Evolutionary conservation across 2,797 vertebrate species (phyloP).

Genomic region (Echeneis naucrates): DNA sequence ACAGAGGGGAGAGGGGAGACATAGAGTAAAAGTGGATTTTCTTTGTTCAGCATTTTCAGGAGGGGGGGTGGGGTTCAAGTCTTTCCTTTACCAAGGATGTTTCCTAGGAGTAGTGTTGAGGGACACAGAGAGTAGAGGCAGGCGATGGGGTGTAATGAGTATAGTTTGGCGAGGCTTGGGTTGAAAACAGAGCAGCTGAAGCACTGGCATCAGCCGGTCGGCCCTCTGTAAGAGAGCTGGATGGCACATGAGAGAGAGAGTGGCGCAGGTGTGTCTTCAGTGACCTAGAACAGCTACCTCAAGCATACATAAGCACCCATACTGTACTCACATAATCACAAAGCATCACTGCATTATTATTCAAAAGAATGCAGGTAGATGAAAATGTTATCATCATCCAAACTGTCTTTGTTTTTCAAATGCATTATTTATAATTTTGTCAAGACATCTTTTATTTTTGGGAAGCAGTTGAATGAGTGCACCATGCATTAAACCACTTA

Average conservation of each 20-base stretch:
- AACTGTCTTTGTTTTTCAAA: background rate
- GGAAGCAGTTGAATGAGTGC: background rate
- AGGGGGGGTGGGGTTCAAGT: conserved; percentile 48
- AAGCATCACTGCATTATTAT: conserved; percentile 19
- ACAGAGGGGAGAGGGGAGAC: conserved; percentile 44
- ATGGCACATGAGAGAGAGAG: conserved; percentile 61
- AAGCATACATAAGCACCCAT: conserved; percentile 62
- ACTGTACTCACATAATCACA: conserved; percentile 46
- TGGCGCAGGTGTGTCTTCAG: conserved; percentile 80
- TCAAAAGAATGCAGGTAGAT: conserved; percentile 41
- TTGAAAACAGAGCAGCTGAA: conserved; percentile 61
- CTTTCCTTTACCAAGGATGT: conserved; percentile 75
- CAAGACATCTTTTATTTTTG: background rate
- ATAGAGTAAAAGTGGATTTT: conserved; percentile 57
- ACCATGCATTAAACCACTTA: too few relatives aligned
- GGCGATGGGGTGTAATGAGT: conserved; percentile 35
- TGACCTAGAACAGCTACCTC: conserved; percentile 77
- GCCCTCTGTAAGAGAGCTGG: conserved; percentile 37
- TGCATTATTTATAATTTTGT: background rate
- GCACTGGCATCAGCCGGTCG: conserved; percentile 59
- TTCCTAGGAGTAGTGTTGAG: conserved; percentile 52
- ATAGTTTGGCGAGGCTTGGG: conserved; percentile 39
- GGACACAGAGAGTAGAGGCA: conserved; percentile 26
- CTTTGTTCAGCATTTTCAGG: conserved; percentile 77
- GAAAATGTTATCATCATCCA: background rate